Evolutionary conservation across 2,113 vertebrate genomes (phyloP).

Genomic region (Actinemys pallida): DNA sequence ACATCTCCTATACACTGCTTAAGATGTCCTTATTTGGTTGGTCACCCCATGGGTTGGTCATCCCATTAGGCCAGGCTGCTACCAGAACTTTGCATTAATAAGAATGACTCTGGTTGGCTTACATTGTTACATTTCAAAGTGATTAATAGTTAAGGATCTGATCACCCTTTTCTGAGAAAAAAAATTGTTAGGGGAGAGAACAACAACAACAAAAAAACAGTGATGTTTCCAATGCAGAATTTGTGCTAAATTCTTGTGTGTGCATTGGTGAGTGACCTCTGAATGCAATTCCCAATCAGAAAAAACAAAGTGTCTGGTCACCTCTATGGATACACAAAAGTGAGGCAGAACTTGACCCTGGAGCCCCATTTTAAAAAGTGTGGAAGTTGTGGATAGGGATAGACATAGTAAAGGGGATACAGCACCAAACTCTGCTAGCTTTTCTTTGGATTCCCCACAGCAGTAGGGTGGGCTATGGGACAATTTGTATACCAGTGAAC

Average conservation of each 20-base stretch:
- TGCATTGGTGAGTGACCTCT: background rate
- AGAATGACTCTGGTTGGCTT: background rate
- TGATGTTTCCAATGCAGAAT: background rate
- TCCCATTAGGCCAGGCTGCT: background rate
- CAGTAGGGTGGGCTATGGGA: background rate
- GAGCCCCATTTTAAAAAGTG: background rate
- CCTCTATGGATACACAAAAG: background rate
- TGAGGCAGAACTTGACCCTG: background rate
- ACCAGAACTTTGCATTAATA: background rate
- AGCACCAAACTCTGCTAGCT: background rate
- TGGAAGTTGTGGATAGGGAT: background rate
- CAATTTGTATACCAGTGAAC: background rate
- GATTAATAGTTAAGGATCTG: background rate
- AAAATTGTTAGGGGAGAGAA: background rate
- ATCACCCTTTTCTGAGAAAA: background rate
- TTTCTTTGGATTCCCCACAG: background rate
- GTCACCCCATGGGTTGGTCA: background rate
- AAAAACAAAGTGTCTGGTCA: too few species aligned
- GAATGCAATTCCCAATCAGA: background rate
- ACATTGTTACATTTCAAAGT: background rate
- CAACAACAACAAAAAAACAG: background rate
- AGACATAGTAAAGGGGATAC: background rate
- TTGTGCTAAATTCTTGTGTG: background rate
- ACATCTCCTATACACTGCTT: background rate
- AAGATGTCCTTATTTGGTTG: background rate